phyloP scores from a whole-genome alignment of 2,888 invertebrate species.

The Lasioglossum pauxillum region DNA sequence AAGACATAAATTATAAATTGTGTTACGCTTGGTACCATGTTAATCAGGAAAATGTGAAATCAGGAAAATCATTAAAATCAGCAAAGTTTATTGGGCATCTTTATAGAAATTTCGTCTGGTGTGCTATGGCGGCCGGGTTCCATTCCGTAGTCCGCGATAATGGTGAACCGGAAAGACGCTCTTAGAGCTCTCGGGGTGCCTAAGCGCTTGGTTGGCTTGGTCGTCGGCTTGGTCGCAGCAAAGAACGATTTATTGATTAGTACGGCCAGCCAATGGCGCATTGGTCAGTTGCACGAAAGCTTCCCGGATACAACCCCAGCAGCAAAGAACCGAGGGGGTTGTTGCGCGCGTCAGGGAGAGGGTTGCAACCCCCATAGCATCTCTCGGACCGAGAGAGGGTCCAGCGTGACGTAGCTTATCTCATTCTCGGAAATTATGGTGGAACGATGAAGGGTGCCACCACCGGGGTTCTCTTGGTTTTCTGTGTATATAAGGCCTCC shows the following conservation, averaged over 20 bases:
- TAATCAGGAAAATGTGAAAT: no score
- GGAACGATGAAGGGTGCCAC: constrained; percentile 78
- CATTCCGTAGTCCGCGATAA: constrained; percentile 60
- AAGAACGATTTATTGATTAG: constrained; percentile 83
- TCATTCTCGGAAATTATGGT: constrained; percentile 82
- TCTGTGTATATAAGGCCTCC: constrained; percentile 44
- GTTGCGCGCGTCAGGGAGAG: constrained; percentile 66
- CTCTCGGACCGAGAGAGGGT: constrained; percentile 66
- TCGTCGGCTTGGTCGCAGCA: constrained; percentile 70
- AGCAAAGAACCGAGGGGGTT: constrained; percentile 72
- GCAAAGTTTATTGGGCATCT: not conserved
- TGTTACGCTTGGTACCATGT: no score
- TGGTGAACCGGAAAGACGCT: constrained; percentile 72
- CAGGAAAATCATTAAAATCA: not conserved
- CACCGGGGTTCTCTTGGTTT: constrained; percentile 19
- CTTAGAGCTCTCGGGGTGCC: constrained; percentile 61
- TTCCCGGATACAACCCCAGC: constrained; percentile 73
- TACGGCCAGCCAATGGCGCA: constrained; percentile 80
- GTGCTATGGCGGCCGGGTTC: constrained; percentile 57
- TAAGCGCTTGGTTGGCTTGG: constrained; percentile 48
- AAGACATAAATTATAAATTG: no score
- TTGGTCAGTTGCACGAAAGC: constrained; percentile 80
- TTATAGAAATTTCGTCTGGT: not conserved
- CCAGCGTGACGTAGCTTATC: constrained; percentile 80
- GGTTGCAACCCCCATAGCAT: constrained; percentile 72